Evolutionary conservation across 2,797 vertebrate species (phyloP).

Genomic region (Mionectes olivaceus): DNA sequence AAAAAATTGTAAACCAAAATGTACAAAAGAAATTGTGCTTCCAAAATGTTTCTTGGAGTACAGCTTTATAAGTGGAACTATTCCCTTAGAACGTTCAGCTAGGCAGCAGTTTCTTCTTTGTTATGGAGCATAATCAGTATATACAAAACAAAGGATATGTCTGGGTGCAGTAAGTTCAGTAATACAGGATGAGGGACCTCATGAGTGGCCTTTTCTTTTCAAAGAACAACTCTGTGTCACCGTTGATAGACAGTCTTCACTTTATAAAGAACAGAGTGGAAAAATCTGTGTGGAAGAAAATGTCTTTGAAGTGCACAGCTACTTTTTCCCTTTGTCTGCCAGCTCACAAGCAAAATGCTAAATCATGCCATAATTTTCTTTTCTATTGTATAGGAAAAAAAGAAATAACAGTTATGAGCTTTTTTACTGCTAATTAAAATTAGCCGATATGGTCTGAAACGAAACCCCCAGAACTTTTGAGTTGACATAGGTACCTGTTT

Average conservation of each 20-base stretch:
- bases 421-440: background rate
- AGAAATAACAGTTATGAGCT: background rate
- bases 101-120: rapidly evolving
- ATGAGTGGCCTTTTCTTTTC: background rate
- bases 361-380: background rate
- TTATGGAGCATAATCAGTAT: background rate
- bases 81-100: background rate
- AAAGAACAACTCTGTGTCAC: background rate
- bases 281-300: background rate
- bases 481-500: background rate
- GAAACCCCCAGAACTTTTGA: background rate
- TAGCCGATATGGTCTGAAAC: background rate
- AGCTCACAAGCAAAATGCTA: background rate
- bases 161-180: background rate
- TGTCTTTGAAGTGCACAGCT: background rate
- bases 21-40: background rate
- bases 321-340: background rate
- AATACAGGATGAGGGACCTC: background rate
- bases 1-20: background rate
- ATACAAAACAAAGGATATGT: background rate
- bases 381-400: background rate
- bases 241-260: background rate
- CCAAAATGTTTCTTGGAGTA: background rate
- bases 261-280: background rate
- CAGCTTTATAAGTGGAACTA: background rate